Evolutionary conservation across 2,797 vertebrate genomes (phyloP).

Genomic region (Hylomyscus alleni): DNA sequence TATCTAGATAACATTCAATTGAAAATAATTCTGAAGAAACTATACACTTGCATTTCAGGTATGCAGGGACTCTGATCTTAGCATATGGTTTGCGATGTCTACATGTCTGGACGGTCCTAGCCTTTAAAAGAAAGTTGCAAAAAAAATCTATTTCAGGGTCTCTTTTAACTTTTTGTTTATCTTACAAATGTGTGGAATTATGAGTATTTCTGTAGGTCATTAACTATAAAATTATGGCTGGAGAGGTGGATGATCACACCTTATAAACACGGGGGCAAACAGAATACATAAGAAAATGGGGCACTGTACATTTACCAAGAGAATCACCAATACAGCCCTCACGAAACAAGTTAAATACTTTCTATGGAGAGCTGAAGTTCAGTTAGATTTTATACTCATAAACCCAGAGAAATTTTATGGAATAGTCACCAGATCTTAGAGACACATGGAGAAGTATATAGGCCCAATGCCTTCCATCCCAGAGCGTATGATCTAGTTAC

Average conservation of each 20-base stretch:
- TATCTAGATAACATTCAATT: not conserved
- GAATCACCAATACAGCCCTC: not conserved
- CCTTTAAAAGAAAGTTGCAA: not conserved
- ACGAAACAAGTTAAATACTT: not conserved
- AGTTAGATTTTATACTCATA: constrained; percentile 13
- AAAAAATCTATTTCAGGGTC: constrained; percentile 15
- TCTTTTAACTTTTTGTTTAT: not conserved
- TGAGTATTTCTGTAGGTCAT: not conserved
- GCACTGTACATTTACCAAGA: not conserved
- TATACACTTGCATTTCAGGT: not conserved
- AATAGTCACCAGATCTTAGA: not conserved
- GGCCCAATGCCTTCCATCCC: not conserved
- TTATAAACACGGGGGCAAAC: not conserved
- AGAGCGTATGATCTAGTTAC: not conserved
- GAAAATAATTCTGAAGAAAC: not conserved
- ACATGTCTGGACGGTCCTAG: not conserved
- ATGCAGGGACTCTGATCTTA: not conserved
- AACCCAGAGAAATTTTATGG: not conserved
- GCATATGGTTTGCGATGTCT: not conserved
- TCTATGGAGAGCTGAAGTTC: not conserved
- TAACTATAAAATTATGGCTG: not conserved
- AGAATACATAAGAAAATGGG: not conserved
- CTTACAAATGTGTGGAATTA: not conserved
- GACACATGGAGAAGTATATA: constrained; percentile 33
- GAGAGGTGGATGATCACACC: not conserved